Evolutionary conservation across 2,888 invertebrate genomes (phyloP).

Genomic region (Rotaria magnacalcarata): DNA sequence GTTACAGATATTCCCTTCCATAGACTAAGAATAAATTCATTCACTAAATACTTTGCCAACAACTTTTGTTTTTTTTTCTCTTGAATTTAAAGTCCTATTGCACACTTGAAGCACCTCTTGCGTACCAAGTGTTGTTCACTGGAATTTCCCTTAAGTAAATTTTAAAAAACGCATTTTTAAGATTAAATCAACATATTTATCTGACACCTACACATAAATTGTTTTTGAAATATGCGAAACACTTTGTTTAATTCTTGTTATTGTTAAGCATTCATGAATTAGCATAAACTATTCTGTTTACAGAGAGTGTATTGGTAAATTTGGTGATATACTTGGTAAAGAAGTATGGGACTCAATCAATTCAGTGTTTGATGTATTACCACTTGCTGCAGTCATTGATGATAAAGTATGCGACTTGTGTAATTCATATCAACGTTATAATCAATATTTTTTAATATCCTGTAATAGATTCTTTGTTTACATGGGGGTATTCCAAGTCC

Average conservation of each 20-base stretch:
- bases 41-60: background rate
- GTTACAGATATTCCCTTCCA: no score
- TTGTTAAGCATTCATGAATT: background rate
- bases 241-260: no score
- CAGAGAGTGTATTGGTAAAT: constrained; percentile 69
- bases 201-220: no score
- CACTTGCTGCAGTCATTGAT: constrained; percentile 71
- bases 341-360: constrained; percentile 71
- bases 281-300: constrained; percentile 47
- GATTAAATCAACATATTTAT: no score
- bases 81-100: no score
- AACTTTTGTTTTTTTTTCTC: no score
- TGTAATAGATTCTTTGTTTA: constrained; percentile 62
- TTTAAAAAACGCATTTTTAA: background rate
- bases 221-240: no score
- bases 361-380: constrained; percentile 69
- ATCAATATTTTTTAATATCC: background rate
- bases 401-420: constrained; percentile 67
- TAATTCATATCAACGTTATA: background rate
- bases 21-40: background rate
- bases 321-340: constrained; percentile 66
- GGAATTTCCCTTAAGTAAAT: background rate
- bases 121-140: background rate
- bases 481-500: constrained; percentile 75
- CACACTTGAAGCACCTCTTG: no score